phyloP scores from a whole-genome alignment of 2,113 vertebrate species.

The Notothenia coriiceps region DNA sequence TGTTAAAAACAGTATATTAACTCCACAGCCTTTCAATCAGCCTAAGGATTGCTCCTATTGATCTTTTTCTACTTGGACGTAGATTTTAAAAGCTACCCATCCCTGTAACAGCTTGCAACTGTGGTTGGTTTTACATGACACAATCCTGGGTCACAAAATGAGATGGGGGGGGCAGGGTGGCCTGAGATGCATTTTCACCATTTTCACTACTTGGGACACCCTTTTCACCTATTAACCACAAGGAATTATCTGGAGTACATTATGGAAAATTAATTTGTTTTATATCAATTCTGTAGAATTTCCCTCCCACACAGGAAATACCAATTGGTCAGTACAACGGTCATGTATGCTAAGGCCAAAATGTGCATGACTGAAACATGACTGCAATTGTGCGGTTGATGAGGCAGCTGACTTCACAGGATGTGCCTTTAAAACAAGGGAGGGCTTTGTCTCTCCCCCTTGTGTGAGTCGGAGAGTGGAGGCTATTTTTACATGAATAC shows the following conservation, averaged over 20 bases:
- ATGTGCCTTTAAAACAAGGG: constrained; percentile 71
- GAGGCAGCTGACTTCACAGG: constrained; percentile 77
- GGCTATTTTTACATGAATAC: constrained; percentile 80
- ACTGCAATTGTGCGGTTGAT: constrained; percentile 59
- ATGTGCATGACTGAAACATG: constrained; percentile 66
- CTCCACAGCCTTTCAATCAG: constrained; percentile 22
- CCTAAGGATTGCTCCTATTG: constrained; percentile 36
- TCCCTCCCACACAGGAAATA: constrained; percentile 29
- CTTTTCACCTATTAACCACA: background rate
- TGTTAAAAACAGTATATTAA: constrained; percentile 43
- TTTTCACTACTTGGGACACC: background rate
- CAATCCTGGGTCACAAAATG: background rate
- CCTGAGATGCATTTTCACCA: background rate
- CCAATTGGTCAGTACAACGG: background rate
- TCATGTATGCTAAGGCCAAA: constrained; percentile 37
- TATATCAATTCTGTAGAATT: background rate
- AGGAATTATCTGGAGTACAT: constrained; percentile 5
- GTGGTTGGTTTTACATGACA: background rate
- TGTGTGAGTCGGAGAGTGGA: constrained; percentile 37
- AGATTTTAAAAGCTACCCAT: constrained; percentile 4
- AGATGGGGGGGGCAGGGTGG: background rate
- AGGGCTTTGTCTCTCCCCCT: constrained; percentile 70
- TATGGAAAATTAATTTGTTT: background rate
- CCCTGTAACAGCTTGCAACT: background rate
- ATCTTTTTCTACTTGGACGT: constrained; percentile 20